A percentile compares a stretch with the other conserved stretches of the same genome.
phyloP scores from a whole-genome alignment of 2,888 invertebrate genomes.

The Parasteatoda lunata region DNA sequence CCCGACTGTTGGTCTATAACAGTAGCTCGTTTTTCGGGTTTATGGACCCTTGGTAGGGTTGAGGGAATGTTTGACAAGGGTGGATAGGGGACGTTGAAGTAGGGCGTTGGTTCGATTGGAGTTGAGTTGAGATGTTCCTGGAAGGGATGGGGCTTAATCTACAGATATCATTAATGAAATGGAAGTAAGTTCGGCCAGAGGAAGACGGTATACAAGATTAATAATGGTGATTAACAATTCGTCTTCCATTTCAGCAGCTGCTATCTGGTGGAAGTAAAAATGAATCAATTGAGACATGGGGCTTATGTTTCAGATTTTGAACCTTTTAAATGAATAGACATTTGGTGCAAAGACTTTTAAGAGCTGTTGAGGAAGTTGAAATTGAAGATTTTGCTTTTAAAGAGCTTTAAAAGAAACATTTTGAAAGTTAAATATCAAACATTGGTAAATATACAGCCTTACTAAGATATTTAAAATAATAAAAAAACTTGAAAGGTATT shows the following conservation, averaged over 20 bases:
- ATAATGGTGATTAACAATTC: neutral
- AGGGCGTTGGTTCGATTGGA: neutral
- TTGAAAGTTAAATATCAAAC: no score
- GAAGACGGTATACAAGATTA: neutral
- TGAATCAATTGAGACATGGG: no score
- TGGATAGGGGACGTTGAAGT: neutral
- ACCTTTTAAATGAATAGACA: no score
- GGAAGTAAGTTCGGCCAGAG: neutral
- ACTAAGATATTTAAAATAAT: no score
- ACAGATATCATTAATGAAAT: neutral
- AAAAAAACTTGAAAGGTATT: no score
- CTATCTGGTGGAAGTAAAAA: no score
- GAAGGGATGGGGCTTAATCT: neutral
- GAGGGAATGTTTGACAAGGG: slow-evolving; percentile 24
- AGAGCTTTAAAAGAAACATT: no score
- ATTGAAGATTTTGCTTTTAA: no score
- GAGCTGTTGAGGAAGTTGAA: no score
- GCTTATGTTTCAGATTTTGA: no score
- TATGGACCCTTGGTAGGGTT: slow-evolving; percentile 36
- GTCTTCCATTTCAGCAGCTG: neutral
- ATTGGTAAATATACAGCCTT: no score
- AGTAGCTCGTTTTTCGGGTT: slow-evolving; percentile 48
- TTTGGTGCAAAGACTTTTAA: no score
- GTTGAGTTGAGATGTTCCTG: neutral
- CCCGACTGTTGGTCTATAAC: slow-evolving; percentile 27